Base-by-base conservation (phyloP, 2,888 invertebrate genomes). In the Zygaena filipendulae region DNA sequence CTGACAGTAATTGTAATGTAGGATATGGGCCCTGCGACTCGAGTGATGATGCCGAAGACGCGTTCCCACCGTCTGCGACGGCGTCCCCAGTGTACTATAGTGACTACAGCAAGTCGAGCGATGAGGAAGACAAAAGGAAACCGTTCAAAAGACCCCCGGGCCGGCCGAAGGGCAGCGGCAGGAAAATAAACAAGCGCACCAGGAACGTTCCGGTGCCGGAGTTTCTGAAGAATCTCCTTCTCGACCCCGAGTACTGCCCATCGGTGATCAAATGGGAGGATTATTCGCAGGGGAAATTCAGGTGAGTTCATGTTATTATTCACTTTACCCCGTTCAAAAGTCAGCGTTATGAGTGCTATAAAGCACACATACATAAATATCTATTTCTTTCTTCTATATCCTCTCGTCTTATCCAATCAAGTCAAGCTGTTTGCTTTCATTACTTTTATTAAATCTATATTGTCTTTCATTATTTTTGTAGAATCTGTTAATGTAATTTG, bases 261-360 rank as follows among this genome's bases (percentile, higher is more conserved):
- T 85, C 86, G 26, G 83, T 92, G 40, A 92, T 95, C 47, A 88
- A 90, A 59, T 95, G 95, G 94, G 94, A 94, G 59, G 88, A 94
- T 58, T 86, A 89, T 49, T 83, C 87, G 14, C 85, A 87, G 42
- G 94, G 93, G 5, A 88, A 90, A 44, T 95, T 95, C 71, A 86
- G 80, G 81, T 81, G 43, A 69, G 77, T 60, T 40, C 26, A 26
- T 30, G 21, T 16, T 26, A 21, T 27, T 16, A n/a, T n/a, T n/a
- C n/a, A n/a, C n/a, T n/a, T n/a, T n/a, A n/a, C n/a, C n/a, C n/a
- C n/a, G n/a, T 32, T 4, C 8, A n/a, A 8, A n/a, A 5, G 9
- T 21, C 5, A 9, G 21, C 6, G 8, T 20, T 11, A 7, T 23
- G 11, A 9, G 5, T 18, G 11, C 13, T 21, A 20, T 10, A 13